Evolutionary conservation across 2,888 invertebrate genomes (phyloP), one percentile per base, ranked within the genome.

Genomic region (Acronicta leporina): DNA sequence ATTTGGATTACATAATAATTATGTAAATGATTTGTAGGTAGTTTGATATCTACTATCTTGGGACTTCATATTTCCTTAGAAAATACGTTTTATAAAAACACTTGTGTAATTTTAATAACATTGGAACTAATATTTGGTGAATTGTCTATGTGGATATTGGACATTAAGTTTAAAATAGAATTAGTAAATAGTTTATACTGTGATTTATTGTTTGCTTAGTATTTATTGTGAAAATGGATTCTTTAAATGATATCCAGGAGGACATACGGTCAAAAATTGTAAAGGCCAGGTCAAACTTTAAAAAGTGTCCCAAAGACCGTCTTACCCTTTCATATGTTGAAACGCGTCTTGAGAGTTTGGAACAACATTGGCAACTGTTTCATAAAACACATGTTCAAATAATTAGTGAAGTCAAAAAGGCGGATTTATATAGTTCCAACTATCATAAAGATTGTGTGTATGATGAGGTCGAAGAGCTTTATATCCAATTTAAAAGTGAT

Each of bases 381-480:
- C 1, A 10, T 10, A 7, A 49, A n/a, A 25, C 49, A 49, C 14
- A 49, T 4, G n/a, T n/a, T n/a, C 5, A 14, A 49, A 49, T 49
- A 25, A 5, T 49, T 40, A 27, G 49, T 2, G 11, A 8, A 8
- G 6, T 49, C 5, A 49, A 49, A 6, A 40, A 14, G 5, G 2
- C 25, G 10, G 49, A 49, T 4, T 25, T 49, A 2, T 1, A 10
- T 14, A 25, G 6, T 6, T 49, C 49, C 1, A 11, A 10, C 1
- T 49, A 49, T 11, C 2, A 14, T 14, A 14, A 41, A 49, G 14
- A 41, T 5, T 1, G 6, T 27, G 3, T 49, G 14, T 49, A 49
- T 40, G 49, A 49, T 40, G 14, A 49, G 1, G 49, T 49, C 2
- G 40, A 49, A 27, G 49, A 49, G 25, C 27, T 49, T 9, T 49